These are phyloP conservation scores for Crocodylus rhombifer DNA, from an alignment of 2,797 vertebrate species.

Conservation along the genomic window DNA sequence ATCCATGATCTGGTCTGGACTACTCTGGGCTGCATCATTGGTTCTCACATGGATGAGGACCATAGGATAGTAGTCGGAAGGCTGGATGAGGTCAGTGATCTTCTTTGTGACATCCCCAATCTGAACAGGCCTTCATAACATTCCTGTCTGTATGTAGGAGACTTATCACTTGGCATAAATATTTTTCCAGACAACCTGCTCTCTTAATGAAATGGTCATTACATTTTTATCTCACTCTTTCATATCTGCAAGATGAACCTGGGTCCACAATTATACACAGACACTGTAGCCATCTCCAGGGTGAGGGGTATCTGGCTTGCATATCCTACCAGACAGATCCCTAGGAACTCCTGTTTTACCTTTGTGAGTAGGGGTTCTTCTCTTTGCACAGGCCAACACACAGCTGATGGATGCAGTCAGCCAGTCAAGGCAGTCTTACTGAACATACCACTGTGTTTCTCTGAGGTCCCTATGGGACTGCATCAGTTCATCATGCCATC, in stretches of 20 bases:
- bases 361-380: not conserved
- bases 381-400: not conserved
- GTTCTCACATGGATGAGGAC: too few relatives aligned
- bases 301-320: not conserved
- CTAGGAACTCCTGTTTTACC: not conserved
- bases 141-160: too few relatives aligned
- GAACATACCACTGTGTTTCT: not conserved
- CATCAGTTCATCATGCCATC: not conserved
- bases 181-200: too few relatives aligned
- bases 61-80: too few relatives aligned
- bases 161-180: too few relatives aligned
- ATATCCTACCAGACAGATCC: not conserved
- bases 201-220: not conserved
- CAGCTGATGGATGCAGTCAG: not conserved
- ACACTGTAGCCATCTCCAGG: not conserved
- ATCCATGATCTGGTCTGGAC: too few relatives aligned
- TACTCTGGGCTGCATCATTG: too few relatives aligned
- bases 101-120: too few relatives aligned
- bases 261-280: not conserved
- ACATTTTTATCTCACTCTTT: not conserved
- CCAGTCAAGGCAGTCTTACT: not conserved
- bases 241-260: not conserved
- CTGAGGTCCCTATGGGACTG: not conserved
- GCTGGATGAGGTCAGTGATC: too few relatives aligned
- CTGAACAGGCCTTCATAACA: too few relatives aligned